Base-by-base conservation (phyloP, 2,888 invertebrate species). In the Crocallis elinguaria region DNA sequence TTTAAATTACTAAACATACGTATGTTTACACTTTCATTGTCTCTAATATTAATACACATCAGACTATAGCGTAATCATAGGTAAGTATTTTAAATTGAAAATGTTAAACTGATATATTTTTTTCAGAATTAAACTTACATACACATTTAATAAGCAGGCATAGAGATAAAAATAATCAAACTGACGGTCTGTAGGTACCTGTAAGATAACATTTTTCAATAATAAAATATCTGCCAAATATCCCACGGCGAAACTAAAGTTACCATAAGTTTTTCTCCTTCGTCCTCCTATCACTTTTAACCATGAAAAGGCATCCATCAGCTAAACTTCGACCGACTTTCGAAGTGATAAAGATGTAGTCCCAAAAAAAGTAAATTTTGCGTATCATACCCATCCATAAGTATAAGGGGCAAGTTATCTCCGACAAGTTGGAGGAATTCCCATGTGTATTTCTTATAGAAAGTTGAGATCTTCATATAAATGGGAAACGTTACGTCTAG, bases 391-490 rank as follows among this genome's bases (percentile, higher is more conserved):
- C 50, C 52, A 45, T 49, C 51, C 49, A 52, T 43, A 54, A 41
- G 51, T 46, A 50, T 48, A 57, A 51, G 46, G 54, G 56, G 58
- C 57, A 59, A 58, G 49, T 53, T 57, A 54, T 61, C 55, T 46
- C 53, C 49, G 55, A 60, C 62, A 62, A 60, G 60, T 64, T 56
- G 60, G 41, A 51, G 42, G 53, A 57, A 75, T 68, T 66, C 74
- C 69, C 69, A 58, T 48, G 64, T 44, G 71, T 59, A 66, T 73
- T 61, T 64, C 62, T 59, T 62, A 60, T 50, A 69, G 70, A 65
- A 75, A 78, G 73, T 77, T 75, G 71, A 78, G 73, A 82, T 84
- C 80, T 84, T 84, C 82, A 84, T 84, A 84, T 82, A 84, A 82
- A 84, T 84, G 80, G 82, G 71, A 79, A 82, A 77, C 76, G 79